A percentile compares a stretch with the other conserved stretches of the same genome.
phyloP scores from a whole-genome alignment of 2,797 vertebrate genomes.

The Alectoris magna region DNA sequence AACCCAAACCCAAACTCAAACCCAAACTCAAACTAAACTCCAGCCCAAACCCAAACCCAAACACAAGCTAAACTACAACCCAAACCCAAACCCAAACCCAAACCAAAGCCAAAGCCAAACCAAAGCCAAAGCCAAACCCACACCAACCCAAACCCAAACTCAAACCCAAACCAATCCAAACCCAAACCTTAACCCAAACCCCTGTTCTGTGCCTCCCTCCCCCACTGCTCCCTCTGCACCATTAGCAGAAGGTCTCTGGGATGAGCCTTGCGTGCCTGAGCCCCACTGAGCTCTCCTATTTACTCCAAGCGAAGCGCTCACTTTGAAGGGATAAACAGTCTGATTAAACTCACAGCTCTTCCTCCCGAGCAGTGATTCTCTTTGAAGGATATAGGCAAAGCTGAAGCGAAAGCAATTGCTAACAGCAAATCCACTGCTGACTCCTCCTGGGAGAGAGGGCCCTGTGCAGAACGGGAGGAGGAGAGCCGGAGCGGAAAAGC shows the following conservation, averaged over 20 bases:
- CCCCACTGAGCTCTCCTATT: not conserved
- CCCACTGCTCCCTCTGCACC: not conserved
- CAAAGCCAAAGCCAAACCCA: no score
- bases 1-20: not conserved
- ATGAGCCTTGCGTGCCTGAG: not conserved
- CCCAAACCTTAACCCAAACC: not conserved
- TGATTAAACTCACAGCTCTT: not conserved
- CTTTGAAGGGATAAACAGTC: conserved; percentile 29
- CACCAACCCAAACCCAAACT: no score
- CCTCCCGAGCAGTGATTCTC: not conserved
- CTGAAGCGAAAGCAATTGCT: not conserved
- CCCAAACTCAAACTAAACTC: no score
- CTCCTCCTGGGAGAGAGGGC: conserved; percentile 12
- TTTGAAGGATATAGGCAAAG: conserved; percentile 16
- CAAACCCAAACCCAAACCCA: no score
- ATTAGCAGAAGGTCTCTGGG: not conserved
- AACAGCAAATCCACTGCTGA: conserved; percentile 29
- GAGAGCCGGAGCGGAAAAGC: not conserved
- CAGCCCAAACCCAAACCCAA: no score
- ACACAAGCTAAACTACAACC: no score
- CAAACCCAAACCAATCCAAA: no score
- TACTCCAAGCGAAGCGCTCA: not conserved
- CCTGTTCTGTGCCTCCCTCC: not conserved
- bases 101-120: no score
- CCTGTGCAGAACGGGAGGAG: not conserved